Percentiles rank a stretch among this genome's conserved stretches.
Conservation (phyloP, 1,140 invertebrate species). For the Musca domestica region DNA sequence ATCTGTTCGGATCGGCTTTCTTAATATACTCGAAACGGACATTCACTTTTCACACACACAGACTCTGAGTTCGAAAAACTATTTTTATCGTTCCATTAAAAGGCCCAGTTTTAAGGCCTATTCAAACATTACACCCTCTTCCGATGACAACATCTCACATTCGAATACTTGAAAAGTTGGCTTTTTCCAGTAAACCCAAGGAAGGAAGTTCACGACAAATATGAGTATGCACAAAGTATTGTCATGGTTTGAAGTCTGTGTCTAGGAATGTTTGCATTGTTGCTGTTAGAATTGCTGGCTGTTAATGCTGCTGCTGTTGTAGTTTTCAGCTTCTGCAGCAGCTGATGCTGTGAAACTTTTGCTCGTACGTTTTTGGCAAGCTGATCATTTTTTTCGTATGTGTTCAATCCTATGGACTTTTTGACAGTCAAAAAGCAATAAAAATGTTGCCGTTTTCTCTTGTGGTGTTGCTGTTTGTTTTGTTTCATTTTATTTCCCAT, state of each 20-base stretch:
- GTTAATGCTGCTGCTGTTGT: not conserved
- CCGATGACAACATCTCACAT: no score
- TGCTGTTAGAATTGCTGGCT: not conserved
- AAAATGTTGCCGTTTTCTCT: slow-evolving; percentile 4
- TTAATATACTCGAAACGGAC: no score
- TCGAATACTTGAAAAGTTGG: slow-evolving; percentile 15
- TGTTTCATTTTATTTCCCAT: no score
- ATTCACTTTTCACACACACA: no score
- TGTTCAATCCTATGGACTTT: slow-evolving; percentile 8
- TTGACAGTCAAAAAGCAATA: slow-evolving; percentile 22
- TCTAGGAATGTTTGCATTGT: not conserved
- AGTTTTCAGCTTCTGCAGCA: not conserved
- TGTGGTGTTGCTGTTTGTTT: not conserved
- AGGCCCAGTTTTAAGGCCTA: no score
- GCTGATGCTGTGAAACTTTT: no score
- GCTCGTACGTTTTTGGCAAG: not conserved
- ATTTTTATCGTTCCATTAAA: no score
- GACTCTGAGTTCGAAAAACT: no score
- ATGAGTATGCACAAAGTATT: not conserved
- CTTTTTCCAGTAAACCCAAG: slow-evolving; percentile 6
- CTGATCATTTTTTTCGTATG: not conserved
- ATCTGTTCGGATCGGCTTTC: no score
- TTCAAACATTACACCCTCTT: no score
- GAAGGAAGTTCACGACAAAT: slow-evolving; percentile 20
- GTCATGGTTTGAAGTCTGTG: not conserved